These are phyloP conservation scores for Caranx melampygus DNA, from an alignment of 2,113 vertebrate genomes.

Conservation along the genomic window DNA sequence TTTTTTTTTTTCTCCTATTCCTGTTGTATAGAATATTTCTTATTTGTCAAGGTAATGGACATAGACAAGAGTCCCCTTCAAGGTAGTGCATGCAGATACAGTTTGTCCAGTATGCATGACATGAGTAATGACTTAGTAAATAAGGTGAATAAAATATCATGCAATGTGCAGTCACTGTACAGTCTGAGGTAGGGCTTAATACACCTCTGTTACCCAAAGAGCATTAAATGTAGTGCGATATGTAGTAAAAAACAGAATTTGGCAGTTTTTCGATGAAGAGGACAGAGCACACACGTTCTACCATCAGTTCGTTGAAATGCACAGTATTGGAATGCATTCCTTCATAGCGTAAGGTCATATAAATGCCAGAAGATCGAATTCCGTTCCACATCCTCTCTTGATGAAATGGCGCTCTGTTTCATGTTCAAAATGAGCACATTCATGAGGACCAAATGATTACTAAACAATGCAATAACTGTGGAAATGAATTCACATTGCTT, in stretches of 20 bases:
- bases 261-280: background rate
- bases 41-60: conserved; percentile 30
- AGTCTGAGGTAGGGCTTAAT: background rate
- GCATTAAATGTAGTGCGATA: background rate
- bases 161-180: background rate
- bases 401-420: conserved; percentile 21
- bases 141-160: background rate
- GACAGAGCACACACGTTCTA: background rate
- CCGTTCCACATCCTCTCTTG: background rate
- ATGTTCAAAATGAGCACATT: conserved; percentile 35
- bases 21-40: background rate
- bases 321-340: background rate
- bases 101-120: background rate
- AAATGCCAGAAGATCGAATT: background rate
- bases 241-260: background rate
- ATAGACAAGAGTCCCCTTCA: background rate
- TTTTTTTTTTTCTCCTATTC: background rate
- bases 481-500: conserved; percentile 45
- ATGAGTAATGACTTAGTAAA: background rate
- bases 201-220: background rate
- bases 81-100: background rate
- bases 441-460: conserved; percentile 40
- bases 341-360: background rate
- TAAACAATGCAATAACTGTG: conserved; percentile 54
- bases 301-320: background rate